Evolutionary conservation across 2,113 vertebrate genomes (phyloP).

Genomic region (Himantopus leucocephalus): DNA sequence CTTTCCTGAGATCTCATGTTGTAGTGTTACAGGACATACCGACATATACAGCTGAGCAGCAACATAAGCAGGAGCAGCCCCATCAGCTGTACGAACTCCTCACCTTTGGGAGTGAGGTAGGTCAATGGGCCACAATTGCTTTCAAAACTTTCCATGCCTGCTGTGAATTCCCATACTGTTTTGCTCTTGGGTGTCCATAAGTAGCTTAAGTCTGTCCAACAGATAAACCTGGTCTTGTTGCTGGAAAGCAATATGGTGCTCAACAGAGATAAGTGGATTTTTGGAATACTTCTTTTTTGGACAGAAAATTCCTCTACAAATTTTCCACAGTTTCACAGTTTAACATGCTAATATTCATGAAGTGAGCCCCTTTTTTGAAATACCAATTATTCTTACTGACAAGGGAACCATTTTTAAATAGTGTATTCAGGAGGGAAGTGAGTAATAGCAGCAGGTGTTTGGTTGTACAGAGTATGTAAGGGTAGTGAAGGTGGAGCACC

Average conservation of each 20-base stretch:
- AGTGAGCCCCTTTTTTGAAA: background rate
- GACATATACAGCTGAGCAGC: background rate
- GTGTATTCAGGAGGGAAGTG: background rate
- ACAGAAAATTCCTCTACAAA: background rate
- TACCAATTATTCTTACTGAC: background rate
- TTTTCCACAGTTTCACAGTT: background rate
- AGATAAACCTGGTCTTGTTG: background rate
- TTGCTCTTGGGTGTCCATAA: background rate
- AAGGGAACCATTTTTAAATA: background rate
- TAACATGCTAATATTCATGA: background rate
- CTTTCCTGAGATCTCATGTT: too few species aligned
- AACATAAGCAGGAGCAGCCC: background rate
- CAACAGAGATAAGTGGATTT: background rate
- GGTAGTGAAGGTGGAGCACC: background rate
- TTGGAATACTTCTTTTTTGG: background rate
- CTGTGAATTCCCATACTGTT: background rate
- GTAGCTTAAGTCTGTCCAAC: background rate
- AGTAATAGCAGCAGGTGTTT: background rate
- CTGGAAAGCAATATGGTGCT: background rate
- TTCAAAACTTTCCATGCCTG: background rate
- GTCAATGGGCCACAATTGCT: background rate
- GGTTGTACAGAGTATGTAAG: background rate
- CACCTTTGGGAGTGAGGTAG: background rate
- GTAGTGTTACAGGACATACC: background rate
- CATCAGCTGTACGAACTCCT: background rate